phyloP scores from a whole-genome alignment of 2,797 vertebrate species.

The Coendou prehensilis region DNA sequence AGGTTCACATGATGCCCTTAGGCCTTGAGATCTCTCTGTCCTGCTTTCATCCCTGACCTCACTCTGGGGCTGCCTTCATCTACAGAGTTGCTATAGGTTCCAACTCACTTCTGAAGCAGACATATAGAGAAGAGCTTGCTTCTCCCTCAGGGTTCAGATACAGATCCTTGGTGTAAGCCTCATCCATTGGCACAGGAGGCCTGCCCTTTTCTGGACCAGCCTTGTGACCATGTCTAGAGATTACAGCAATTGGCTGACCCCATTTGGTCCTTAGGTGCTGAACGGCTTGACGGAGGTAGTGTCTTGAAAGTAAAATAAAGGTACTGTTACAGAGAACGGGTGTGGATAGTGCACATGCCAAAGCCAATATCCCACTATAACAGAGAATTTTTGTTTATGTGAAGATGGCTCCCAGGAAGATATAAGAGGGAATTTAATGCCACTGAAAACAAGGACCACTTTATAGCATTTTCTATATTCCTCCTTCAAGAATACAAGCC shows the following conservation, averaged over 20 bases:
- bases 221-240: not conserved
- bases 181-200: not conserved
- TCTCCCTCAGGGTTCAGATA: not conserved
- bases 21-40: not conserved
- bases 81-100: not conserved
- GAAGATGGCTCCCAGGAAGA: not conserved
- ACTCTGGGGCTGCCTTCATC: not conserved
- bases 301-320: not conserved
- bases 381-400: not conserved
- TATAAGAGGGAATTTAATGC: not conserved
- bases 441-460: not conserved
- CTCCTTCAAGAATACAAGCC: not conserved
- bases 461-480: not conserved
- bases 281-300: fast-evolving
- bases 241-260: not conserved
- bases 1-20: not conserved
- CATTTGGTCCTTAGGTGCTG: not conserved
- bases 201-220: not conserved
- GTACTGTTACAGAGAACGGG: not conserved
- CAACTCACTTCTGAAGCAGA: not conserved
- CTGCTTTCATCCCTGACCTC: not conserved
- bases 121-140: not conserved
- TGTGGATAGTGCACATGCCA: not conserved
- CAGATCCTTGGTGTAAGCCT: not conserved
- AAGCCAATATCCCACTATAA: not conserved